A percentile compares a stretch with the other conserved stretches of the same genome.
These are phyloP conservation scores for Lymantria monacha DNA, from an alignment of 2,888 invertebrate species.

Conservation along the genomic window DNA sequence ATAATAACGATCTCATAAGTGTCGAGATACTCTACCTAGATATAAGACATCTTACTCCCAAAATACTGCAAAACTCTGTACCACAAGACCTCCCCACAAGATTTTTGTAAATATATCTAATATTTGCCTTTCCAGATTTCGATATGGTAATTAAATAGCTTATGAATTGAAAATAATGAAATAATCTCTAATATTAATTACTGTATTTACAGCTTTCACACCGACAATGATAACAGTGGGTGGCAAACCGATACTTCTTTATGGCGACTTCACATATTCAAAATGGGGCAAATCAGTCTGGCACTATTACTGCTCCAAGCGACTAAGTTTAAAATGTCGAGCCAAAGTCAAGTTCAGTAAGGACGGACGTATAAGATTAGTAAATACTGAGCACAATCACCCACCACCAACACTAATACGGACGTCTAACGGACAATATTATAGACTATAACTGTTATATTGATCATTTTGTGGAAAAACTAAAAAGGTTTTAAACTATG, in stretches of 20 bases:
- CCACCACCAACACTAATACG: slow-evolving; percentile 19
- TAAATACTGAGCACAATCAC: slow-evolving; percentile 32
- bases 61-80: no score
- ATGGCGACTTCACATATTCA: slow-evolving; percentile 21
- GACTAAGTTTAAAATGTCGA: slow-evolving; percentile 15
- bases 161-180: background rate
- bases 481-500: no score
- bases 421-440: slow-evolving; percentile 1
- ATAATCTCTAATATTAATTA: background rate
- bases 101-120: no score
- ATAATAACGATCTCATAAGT: no score
- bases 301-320: slow-evolving; percentile 2
- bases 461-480: no score
- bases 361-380: slow-evolving; percentile 21
- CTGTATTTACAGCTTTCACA: background rate
- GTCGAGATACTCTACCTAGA: no score
- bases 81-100: no score
- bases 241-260: slow-evolving; percentile 6
- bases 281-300: slow-evolving; percentile 5
- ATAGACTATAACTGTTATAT: background rate
- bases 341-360: slow-evolving; percentile 32
- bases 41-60: no score
- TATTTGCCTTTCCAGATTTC: no score
- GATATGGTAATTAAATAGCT: background rate
- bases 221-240: slow-evolving; percentile 2